Base-by-base conservation (phyloP, 2,113 vertebrate genomes). In the Phrynosoma blainvillii region DNA sequence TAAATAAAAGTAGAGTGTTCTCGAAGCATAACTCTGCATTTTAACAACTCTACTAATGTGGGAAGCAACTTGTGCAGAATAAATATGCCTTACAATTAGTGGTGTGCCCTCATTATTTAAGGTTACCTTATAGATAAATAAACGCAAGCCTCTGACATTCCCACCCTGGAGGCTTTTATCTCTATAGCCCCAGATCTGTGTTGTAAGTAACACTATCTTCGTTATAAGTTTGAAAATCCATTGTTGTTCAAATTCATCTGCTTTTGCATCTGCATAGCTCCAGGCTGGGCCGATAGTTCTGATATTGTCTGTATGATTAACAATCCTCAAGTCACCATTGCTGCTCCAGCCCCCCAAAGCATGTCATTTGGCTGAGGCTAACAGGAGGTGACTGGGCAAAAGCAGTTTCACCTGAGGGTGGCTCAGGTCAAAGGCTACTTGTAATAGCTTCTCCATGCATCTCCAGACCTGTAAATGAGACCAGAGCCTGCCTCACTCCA, bases 361-460 rank as follows among this genome's bases (percentile, higher is more conserved):
- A 91, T 95, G 71, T 95, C 93, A 91, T 93, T 96, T 91, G 89
- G 92, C 96, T 96, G 96, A 95, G 96, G 93, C 95, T 97, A 97
- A 98, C 95, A 94, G 90, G 93, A 94, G 94, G 94, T 96, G 97
- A 97, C 88, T 96, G 97, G 96, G 95, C 95, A 92, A 95, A 86
- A 96, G 93, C 92, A 88, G 82, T 97, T 97, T 98, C 96, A 97
- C 98, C 95, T 95, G 93, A 96, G 97, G 97, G 97, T 95, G 97
- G 95, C 95, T 92, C 88, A 59, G 96, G 97, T 97, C 96, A 96
- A 95, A 96, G 97, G 96, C 97, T 96, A 92, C 82, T 94, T 96
- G 96, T 96, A 98, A 98, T 97, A 96, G 95, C 96, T 96, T 89
- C 94, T 95, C 89, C 92, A 65, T 95, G 95, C 97, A 95, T 97